Base-by-base conservation (phyloP, 1,140 invertebrate genomes). In the Whitmania pigra region DNA sequence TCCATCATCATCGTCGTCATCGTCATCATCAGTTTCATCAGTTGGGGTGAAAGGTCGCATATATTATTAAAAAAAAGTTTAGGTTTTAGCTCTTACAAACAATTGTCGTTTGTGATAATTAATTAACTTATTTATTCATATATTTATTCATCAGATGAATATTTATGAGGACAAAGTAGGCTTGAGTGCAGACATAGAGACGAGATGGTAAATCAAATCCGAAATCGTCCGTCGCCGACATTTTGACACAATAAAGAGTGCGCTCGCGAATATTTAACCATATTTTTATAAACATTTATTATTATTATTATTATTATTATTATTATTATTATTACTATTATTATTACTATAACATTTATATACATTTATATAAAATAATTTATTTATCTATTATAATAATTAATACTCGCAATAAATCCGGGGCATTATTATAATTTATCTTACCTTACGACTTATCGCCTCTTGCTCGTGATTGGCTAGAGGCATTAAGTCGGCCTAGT, bases 291-390 rank as follows among this genome's bases (percentile, higher is more conserved):
- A 17, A 4, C 11, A 11, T 11, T 63, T 31, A 31, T 63, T 31
- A 63, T 6, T 13, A 63, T 63, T 15, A 63, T 63, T 15, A 63
- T 63, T 15, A 63, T 63, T 18, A 63, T 63, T 63, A 63, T 7
- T 63, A 63, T 7, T 25, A 63, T 63, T 4, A 7, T 63, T 63
- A 63, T 63, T 31, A 63, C 22, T 63, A 63, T 18, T 63, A 25
- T 25, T 63, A 57, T 57, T 57, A 57, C 9, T n/a, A n/a, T 54
- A 54, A 15, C n/a, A n/a, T n/a, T n/a, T n/a, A n/a, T n/a, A n/a
- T n/a, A n/a, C n/a, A 57, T 57, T 57, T 57, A n/a, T 57, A 57
- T 57, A n/a, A 3, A 4, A 57, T 20, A 57, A 57, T 57, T 57
- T 2, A 3, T 57, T 57, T n/a, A n/a, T 57, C 5, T 57, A 25